Conservation (phyloP, 2,113 vertebrate species). For the Cynopterus brachyotis region DNA sequence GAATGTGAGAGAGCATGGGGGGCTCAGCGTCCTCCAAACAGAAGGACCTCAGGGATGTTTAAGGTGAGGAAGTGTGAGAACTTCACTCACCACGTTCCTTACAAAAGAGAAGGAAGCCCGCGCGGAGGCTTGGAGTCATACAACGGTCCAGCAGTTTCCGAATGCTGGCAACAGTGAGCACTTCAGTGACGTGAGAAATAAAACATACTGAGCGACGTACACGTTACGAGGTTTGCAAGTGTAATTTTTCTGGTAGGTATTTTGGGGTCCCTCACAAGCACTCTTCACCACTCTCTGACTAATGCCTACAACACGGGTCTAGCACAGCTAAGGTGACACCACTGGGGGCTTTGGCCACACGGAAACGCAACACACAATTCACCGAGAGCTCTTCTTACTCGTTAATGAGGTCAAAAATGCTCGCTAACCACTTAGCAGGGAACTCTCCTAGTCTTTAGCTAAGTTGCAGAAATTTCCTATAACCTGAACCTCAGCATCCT, state of each 20-base stretch:
- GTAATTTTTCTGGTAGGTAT: constrained; percentile 74
- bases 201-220: constrained; percentile 1
- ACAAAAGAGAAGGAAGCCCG: constrained; percentile 20
- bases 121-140: background rate
- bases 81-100: background rate
- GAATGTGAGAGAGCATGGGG: constrained; percentile 42
- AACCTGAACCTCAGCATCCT: background rate
- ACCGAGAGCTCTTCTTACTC: constrained; percentile 70
- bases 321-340: constrained; percentile 73
- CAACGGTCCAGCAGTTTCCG: constrained; percentile 23
- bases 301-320: constrained; percentile 79
- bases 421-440: constrained; percentile 67
- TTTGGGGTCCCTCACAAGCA: constrained; percentile 71
- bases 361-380: constrained; percentile 73
- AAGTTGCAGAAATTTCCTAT: constrained; percentile 27
- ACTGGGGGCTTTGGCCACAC: constrained; percentile 71
- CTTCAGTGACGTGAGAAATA: constrained; percentile 24
- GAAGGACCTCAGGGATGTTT: background rate
- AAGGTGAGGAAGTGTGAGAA: background rate
- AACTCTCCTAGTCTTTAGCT: constrained; percentile 33
- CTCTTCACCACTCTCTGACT: constrained; percentile 78
- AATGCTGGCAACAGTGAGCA: constrained; percentile 59
- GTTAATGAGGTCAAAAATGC: constrained; percentile 72
- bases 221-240: constrained; percentile 64
- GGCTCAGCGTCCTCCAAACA: constrained; percentile 18